Evolutionary conservation across 2,113 vertebrate species (phyloP), one percentile per base, ranked within the genome.

Genomic region (Perca flavescens): DNA sequence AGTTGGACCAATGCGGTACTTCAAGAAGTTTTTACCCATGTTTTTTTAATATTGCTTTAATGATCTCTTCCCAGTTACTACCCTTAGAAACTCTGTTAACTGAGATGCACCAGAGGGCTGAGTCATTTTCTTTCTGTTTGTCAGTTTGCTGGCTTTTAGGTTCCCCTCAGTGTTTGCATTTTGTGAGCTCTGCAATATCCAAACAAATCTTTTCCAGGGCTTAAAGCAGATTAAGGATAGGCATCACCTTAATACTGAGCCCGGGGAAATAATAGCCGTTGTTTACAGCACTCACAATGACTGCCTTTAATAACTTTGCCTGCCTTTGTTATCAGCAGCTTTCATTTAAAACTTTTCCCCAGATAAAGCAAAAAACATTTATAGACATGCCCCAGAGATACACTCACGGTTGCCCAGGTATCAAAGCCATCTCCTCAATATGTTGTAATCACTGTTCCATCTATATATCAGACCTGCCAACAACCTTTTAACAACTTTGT

Each of bases 311-410:
- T 81, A 61, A 61, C 22, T 15, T 67, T 21, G 61, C 43, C 68
- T 19, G 36, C 34, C 25, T 78, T 58, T 85, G 28, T 72, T 80
- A 52, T 64, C 64, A 28, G 40, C 40, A 8, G 60, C 40, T 68
- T 76, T 82, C 40, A 62, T 72, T 58, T 57, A 9, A 71, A 71
- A 53, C 22, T 52, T 64, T 63, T 34, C 21, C 36, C 64, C 19
- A 28, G 61, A 67, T 72, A 53, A 67, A 60, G n/a, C 14, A 52
- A 63, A n/a, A n/a, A 31, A 4, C 28, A 53, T 77, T 53, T 53
- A 54, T 14, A 62, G 10, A 28, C 8, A 47, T 52, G 17, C 61
- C 47, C 2, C 58, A 46, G 60, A 56, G 40, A 72, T 54, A 5
- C n/a, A 17, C 34, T 66, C 61, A 49, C 22, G 36, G 76, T 49